Evolutionary conservation across 2,888 invertebrate species (phyloP).

Genomic region (Polyommatus iphigenia): DNA sequence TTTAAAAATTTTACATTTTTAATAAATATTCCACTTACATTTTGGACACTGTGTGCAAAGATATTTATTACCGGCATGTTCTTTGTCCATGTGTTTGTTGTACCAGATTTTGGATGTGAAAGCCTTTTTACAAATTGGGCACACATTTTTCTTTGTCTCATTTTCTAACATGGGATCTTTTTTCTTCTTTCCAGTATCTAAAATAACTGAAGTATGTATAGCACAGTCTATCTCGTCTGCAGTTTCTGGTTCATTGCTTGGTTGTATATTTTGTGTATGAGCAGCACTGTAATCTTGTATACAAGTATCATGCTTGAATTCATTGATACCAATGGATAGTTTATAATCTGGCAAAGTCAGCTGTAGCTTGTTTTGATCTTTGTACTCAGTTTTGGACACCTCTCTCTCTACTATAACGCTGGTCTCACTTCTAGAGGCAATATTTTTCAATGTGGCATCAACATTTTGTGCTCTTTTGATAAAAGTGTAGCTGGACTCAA

Average conservation of each 20-base stretch:
- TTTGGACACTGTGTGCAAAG: conserved; percentile 59
- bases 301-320: conserved; percentile 41
- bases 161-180: conserved; percentile 34
- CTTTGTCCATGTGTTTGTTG: conserved; percentile 62
- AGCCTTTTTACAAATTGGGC: conserved; percentile 57
- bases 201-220: neutral
- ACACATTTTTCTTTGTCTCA: conserved; percentile 50
- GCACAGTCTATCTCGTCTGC: neutral
- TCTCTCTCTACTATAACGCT: conserved; percentile 61
- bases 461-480: conserved; percentile 67
- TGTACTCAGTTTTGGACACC: conserved; percentile 37
- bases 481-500: conserved; percentile 73
- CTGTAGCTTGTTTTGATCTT: conserved; percentile 46
- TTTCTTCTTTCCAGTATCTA: conserved; percentile 35
- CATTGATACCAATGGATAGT: conserved; percentile 51
- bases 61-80: conserved; percentile 57
- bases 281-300: conserved; percentile 35
- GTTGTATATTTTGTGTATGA: conserved; percentile 22
- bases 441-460: conserved; percentile 60
- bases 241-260: neutral
- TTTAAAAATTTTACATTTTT: neutral
- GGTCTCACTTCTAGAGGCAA: conserved; percentile 54
- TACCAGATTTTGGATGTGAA: conserved; percentile 67
- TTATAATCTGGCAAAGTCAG: conserved; percentile 59
- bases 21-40: conserved; percentile 52